phyloP scores from a whole-genome alignment of 2,797 vertebrate species.

The Alexandromys oeconomus region DNA sequence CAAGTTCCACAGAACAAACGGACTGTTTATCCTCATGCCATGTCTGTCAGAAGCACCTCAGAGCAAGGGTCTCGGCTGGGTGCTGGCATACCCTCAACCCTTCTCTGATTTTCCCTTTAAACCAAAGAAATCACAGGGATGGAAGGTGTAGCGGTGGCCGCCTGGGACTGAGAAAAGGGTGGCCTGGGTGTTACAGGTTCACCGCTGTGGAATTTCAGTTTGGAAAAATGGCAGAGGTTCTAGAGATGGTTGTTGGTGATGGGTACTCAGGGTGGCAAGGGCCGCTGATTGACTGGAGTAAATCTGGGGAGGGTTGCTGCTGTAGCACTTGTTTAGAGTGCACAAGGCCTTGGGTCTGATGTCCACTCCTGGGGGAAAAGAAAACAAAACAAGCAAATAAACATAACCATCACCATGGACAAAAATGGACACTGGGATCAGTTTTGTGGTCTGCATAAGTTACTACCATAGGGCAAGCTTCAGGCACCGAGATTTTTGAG shows the following conservation, averaged over 20 bases:
- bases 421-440: neutral
- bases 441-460: neutral
- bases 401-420: neutral
- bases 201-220: neutral
- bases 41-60: neutral
- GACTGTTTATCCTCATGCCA: neutral
- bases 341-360: neutral
- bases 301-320: neutral
- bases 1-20: neutral
- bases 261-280: accelerated
- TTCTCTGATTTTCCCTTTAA: neutral
- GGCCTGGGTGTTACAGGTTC: too few species aligned
- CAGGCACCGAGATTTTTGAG: neutral
- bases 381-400: too few species aligned
- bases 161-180: neutral
- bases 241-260: neutral
- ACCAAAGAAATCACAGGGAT: neutral
- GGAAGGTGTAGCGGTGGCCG: neutral
- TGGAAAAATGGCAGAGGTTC: neutral
- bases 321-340: neutral
- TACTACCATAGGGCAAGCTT: neutral
- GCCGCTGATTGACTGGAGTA: neutral
- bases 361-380: neutral
- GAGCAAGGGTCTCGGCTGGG: neutral
- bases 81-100: neutral